Percentiles rank a stretch among this genome's conserved stretches.
phyloP scores from a whole-genome alignment of 2,797 vertebrate genomes.

The Gorsachius magnificus region DNA sequence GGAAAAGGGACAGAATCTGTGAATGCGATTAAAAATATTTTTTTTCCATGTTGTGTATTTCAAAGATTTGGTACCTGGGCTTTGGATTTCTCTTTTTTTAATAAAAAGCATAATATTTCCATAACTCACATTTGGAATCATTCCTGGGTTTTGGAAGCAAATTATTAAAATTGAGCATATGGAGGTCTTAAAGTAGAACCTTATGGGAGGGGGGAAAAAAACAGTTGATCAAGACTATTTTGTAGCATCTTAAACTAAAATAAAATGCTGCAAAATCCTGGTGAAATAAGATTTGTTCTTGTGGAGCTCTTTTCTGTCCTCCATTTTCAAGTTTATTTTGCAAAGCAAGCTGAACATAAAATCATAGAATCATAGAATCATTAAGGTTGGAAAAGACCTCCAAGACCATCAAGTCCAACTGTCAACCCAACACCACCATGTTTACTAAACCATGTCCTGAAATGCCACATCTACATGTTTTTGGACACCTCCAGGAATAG shows the following conservation, averaged over 20 bases:
- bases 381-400: too few relatives aligned
- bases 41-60: constrained; percentile 32
- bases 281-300: constrained; percentile 22
- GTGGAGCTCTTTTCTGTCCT: background rate
- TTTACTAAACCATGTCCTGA: too few relatives aligned
- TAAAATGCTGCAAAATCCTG: constrained; percentile 52
- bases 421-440: too few relatives aligned
- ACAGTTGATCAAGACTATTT: constrained; percentile 65
- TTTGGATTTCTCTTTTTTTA: constrained; percentile 63
- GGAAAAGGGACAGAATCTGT: constrained; percentile 46
- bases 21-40: constrained; percentile 43
- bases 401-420: too few relatives aligned
- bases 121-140: constrained; percentile 75
- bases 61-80: constrained; percentile 59
- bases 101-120: constrained; percentile 73
- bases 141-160: constrained; percentile 75
- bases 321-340: constrained; percentile 17
- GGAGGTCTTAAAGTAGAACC: constrained; percentile 81
- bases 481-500: too few relatives aligned
- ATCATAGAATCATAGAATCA: too few relatives aligned
- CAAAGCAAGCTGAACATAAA: background rate
- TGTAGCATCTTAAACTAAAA: constrained; percentile 68
- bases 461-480: too few relatives aligned
- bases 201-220: constrained; percentile 55
- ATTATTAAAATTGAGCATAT: constrained; percentile 81